These are phyloP conservation scores for Petrophora chlorosata DNA, from an alignment of 2,888 invertebrate species.

Conservation along the genomic window DNA sequence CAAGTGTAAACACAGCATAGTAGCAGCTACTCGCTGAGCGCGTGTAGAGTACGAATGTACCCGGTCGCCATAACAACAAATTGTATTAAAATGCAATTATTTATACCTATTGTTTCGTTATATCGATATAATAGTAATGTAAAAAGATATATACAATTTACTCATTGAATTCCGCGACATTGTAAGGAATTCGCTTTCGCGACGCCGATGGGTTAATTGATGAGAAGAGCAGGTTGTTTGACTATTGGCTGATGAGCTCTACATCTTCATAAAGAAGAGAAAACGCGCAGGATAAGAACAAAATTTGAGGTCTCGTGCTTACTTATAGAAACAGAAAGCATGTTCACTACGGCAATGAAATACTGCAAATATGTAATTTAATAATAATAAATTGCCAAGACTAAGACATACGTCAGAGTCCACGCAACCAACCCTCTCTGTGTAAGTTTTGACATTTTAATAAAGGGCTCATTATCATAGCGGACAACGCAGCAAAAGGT, in stretches of 20 bases:
- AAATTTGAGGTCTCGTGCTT: no score
- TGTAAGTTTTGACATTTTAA: constrained; percentile 27
- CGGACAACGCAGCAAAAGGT: constrained; percentile 23
- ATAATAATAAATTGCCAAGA: constrained; percentile 22
- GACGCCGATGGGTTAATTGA: no score
- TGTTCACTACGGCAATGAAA: background rate
- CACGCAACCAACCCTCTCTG: constrained; percentile 19
- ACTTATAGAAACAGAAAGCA: background rate
- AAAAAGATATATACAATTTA: no score
- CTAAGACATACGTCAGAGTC: constrained; percentile 18
- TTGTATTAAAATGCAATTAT: background rate
- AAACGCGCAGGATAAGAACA: no score
- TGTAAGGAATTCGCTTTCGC: no score
- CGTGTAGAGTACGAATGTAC: constrained; percentile 37
- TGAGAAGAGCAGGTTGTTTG: no score
- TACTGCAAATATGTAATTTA: background rate
- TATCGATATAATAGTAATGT: no score
- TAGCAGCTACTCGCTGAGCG: constrained; percentile 34
- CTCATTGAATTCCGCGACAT: no score
- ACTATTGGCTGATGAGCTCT: no score
- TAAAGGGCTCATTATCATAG: constrained; percentile 38
- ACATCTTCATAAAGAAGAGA: no score
- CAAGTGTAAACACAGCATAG: constrained; percentile 47
- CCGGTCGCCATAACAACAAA: constrained; percentile 19
- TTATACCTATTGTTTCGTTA: no score